Conservation (phyloP, 2,888 invertebrate species). For the Aporophyla lueneburgensis region DNA sequence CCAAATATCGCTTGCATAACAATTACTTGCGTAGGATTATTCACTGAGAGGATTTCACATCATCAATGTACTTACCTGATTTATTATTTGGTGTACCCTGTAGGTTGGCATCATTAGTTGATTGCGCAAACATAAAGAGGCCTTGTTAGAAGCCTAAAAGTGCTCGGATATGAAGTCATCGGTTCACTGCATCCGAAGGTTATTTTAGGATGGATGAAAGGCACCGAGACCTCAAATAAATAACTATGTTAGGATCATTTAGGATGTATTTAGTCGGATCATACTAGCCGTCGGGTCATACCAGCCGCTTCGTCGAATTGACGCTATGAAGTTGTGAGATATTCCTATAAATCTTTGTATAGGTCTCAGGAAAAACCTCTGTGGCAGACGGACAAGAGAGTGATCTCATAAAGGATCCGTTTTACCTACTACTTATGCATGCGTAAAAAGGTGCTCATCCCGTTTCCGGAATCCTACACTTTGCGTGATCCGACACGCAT, state of each 20-base stretch:
- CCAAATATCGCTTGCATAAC: slow-evolving; percentile 23
- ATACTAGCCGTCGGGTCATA: background rate
- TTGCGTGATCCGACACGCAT: background rate
- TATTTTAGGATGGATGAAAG: slow-evolving; percentile 8
- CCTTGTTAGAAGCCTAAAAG: slow-evolving; percentile 11
- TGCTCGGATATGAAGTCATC: background rate
- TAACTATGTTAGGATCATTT: background rate
- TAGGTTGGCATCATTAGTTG: slow-evolving; percentile 46
- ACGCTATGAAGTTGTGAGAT: background rate
- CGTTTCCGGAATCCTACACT: background rate
- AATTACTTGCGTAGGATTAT: slow-evolving; percentile 49
- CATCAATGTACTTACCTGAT: slow-evolving; percentile 26
- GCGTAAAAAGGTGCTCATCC: background rate
- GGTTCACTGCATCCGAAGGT: slow-evolving; percentile 6
- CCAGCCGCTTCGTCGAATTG: background rate
- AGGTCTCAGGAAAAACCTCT: background rate
- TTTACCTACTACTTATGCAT: background rate
- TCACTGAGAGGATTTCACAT: slow-evolving; percentile 35
- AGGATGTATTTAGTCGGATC: background rate
- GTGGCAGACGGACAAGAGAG: background rate
- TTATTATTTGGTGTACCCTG: slow-evolving; percentile 27
- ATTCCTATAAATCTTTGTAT: background rate
- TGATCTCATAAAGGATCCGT: background rate
- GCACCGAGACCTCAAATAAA: background rate
- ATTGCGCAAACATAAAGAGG: slow-evolving; percentile 17